These are phyloP conservation scores for Dilophus febrilis DNA, from an alignment of 2,888 invertebrate species.

Conservation along the genomic window DNA sequence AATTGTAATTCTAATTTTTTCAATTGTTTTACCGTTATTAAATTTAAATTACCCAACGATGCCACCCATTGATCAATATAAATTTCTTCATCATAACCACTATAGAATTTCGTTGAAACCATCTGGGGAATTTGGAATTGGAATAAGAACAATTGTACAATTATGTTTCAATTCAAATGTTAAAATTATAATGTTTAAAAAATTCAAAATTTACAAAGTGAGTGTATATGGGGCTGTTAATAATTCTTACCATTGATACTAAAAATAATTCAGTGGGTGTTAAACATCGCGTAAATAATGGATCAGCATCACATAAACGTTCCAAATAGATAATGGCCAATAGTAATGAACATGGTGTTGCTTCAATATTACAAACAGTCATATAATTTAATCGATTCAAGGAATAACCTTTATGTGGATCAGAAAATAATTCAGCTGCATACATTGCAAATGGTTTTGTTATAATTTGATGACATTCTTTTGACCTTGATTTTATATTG, in stretches of 20 bases:
- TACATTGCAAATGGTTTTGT: slow-evolving; percentile 42
- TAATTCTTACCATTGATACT: slow-evolving; percentile 64
- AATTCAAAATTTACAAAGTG: neutral
- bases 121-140: slow-evolving; percentile 39
- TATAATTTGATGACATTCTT: slow-evolving; percentile 25
- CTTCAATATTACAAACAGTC: slow-evolving; percentile 59
- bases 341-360: slow-evolving; percentile 84
- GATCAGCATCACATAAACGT: slow-evolving; percentile 63
- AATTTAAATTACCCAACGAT: slow-evolving; percentile 55
- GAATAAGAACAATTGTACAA: neutral
- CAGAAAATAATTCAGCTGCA: slow-evolving; percentile 70
- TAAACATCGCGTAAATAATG: slow-evolving; percentile 64
- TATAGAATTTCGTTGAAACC: slow-evolving; percentile 90
- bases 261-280: slow-evolving; percentile 87
- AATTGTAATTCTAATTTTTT: slow-evolving; percentile 77
- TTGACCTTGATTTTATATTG: slow-evolving; percentile 66
- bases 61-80: slow-evolving; percentile 92
- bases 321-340: slow-evolving; percentile 88
- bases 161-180: neutral
- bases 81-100: slow-evolving; percentile 83
- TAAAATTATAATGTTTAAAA: slow-evolving; percentile 1
- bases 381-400: slow-evolving; percentile 60
- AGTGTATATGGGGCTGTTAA: no score
- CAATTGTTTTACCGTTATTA: slow-evolving; percentile 40
- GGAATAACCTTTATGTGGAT: slow-evolving; percentile 55